These are phyloP conservation scores for Strix aluco DNA, from an alignment of 2,113 vertebrate genomes.

Conservation along the genomic window DNA sequence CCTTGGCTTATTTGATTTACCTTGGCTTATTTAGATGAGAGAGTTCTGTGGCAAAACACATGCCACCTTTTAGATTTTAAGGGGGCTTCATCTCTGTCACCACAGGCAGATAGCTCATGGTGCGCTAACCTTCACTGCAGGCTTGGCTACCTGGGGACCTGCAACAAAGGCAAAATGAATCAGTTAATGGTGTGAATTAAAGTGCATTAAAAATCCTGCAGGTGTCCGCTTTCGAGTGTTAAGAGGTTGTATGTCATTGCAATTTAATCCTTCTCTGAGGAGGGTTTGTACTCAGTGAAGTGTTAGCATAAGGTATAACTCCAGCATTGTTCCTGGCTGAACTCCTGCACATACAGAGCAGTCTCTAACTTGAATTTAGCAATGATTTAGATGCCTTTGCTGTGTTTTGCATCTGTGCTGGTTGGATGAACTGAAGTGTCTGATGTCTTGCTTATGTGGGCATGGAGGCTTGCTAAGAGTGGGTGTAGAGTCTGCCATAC, in stretches of 20 bases:
- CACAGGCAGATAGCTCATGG: too few species aligned
- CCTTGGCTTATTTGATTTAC: neutral
- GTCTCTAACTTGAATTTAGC: neutral
- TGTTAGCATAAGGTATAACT: neutral
- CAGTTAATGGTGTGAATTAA: neutral
- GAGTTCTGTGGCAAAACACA: neutral
- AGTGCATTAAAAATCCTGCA: neutral
- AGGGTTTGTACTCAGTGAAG: neutral
- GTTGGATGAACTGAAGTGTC: neutral
- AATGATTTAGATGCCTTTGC: neutral
- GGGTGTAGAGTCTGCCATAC: neutral
- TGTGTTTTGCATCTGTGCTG: neutral
- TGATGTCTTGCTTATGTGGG: neutral
- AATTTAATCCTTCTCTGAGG: neutral
- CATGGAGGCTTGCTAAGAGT: neutral
- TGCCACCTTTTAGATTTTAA: neutral
- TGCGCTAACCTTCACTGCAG: neutral
- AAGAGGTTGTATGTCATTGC: neutral
- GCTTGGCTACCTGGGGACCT: neutral
- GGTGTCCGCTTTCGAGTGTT: neutral
- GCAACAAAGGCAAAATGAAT: neutral
- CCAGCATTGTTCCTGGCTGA: neutral
- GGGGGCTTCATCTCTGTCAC: neutral
- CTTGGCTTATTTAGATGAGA: neutral
- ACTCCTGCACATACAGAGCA: neutral